Percentiles rank a stretch among this genome's conserved stretches.
Evolutionary conservation across 2,113 vertebrate genomes (phyloP).

Genomic region (Hippocampus comes): DNA sequence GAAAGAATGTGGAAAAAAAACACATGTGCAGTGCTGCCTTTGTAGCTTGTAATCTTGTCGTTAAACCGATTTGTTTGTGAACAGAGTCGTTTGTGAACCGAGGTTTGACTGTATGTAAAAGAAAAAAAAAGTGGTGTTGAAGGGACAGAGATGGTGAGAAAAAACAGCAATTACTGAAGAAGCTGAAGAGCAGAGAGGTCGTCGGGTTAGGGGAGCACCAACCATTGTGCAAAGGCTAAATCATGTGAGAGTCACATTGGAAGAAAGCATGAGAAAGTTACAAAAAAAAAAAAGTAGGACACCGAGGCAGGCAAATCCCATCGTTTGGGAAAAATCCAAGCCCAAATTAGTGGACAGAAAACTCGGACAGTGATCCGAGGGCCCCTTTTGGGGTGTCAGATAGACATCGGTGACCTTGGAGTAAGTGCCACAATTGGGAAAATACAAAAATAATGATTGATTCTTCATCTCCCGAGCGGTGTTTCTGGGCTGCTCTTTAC

Average conservation of each 20-base stretch:
- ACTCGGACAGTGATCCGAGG: background rate
- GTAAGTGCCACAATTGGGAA: background rate
- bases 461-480: background rate
- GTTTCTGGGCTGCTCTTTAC: background rate
- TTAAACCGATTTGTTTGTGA: background rate
- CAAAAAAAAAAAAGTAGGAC: slow-evolving; percentile 4
- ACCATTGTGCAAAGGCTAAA: slow-evolving; percentile 38
- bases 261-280: slow-evolving; percentile 34
- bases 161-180: background rate
- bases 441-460: background rate
- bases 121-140: background rate
- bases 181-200: background rate
- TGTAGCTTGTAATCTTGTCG: background rate
- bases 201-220: slow-evolving; percentile 15
- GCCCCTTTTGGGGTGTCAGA: background rate
- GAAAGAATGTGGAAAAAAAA: too few relatives aligned
- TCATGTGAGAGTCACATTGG: slow-evolving; percentile 71
- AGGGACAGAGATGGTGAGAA: slow-evolving; percentile 1
- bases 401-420: background rate
- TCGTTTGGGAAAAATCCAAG: background rate
- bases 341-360: background rate
- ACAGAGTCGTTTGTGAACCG: background rate
- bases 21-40: too few relatives aligned
- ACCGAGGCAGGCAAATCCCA: slow-evolving; percentile 21
- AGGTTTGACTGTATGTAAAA: background rate